Base-by-base conservation (phyloP, 2,113 vertebrate genomes). In the Lontra canadensis region DNA sequence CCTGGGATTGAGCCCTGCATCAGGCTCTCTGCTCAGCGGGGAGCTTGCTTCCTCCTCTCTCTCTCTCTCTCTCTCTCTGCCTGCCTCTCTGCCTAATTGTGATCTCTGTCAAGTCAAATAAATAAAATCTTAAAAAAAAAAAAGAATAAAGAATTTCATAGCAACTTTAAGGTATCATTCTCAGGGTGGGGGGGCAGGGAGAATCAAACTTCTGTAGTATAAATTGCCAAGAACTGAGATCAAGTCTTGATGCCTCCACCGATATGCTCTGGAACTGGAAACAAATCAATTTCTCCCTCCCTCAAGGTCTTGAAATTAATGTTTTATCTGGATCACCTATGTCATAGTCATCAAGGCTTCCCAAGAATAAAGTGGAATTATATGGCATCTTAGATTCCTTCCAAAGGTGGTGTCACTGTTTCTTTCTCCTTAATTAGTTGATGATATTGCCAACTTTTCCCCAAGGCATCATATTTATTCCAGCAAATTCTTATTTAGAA, bases 271-370 rank as follows among this genome's bases (percentile, higher is more conserved):
- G 67, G 78, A 65, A 44, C 34, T 78, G 71, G 55, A 93, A 84
- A 52, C 31, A 65, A 92, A 52, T 92, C 61, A 23, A 61, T 49
- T 69, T 83, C 63, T 79, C 65, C 57, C 83, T 92, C 81, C 88
- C 84, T 87, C 17, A n/a, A 90, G 90, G 42, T 92, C 88, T 93
- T 84, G 71, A 95, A 90, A 90, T 79, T 89, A 39, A 76, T 98
- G 78, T 98, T 97, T 98, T 90, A 83, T 97, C 97, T 98, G 96
- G 95, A 98, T 95, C 96, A 82, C 88, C 80, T 85, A 73, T 67
- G 94, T 95, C 88, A 80, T 61, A 88, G 82, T 85, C 95, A 90
- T 95, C 90, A 96, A n/a, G 47, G 52, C 87, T 98, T 97, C 97
- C 81, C 78, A 95, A 95, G 94, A 96, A 81, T 57, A 78, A 89